Percentiles rank a stretch among this genome's conserved stretches.
Conservation (phyloP, 2,797 vertebrate species). For the Cheirogaleus major region DNA sequence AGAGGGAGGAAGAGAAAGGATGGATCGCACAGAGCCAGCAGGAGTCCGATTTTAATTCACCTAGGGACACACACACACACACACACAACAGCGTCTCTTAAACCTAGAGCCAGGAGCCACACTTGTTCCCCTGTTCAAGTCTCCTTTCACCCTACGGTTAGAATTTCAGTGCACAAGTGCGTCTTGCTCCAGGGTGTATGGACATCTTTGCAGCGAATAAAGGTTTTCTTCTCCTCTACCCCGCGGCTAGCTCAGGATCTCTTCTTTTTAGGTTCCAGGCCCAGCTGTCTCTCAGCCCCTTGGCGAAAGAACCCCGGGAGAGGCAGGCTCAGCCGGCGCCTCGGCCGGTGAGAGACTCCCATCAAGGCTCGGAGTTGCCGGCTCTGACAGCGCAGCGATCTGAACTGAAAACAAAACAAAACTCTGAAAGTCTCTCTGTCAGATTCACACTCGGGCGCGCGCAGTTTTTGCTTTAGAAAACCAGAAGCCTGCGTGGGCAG, state of each 20-base stretch:
- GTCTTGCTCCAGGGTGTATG: neutral
- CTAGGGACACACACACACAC: neutral
- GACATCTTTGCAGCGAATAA: neutral
- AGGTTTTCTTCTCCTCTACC: neutral
- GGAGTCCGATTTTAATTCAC: conserved; percentile 52
- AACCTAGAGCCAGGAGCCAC: conserved; percentile 12
- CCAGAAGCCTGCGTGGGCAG: neutral
- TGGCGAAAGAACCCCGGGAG: neutral
- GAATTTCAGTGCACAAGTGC: neutral
- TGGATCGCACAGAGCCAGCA: neutral
- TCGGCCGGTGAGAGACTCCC: neutral
- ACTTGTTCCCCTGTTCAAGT: neutral
- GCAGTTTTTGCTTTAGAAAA: neutral
- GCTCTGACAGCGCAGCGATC: neutral
- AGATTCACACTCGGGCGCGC: conserved; percentile 1
- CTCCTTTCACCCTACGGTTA: neutral
- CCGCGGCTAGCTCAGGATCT: neutral
- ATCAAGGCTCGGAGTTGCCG: neutral
- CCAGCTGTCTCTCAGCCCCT: neutral
- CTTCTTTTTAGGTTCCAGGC: neutral
- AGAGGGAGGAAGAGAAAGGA: conserved; percentile 32
- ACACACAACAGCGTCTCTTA: neutral
- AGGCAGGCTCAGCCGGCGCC: neutral
- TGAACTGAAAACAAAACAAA: conserved; percentile 52
- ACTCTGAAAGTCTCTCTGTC: conserved; percentile 56